phyloP scores from a whole-genome alignment of 2,113 vertebrate species.

The Myrmecophaga tridactyla region DNA sequence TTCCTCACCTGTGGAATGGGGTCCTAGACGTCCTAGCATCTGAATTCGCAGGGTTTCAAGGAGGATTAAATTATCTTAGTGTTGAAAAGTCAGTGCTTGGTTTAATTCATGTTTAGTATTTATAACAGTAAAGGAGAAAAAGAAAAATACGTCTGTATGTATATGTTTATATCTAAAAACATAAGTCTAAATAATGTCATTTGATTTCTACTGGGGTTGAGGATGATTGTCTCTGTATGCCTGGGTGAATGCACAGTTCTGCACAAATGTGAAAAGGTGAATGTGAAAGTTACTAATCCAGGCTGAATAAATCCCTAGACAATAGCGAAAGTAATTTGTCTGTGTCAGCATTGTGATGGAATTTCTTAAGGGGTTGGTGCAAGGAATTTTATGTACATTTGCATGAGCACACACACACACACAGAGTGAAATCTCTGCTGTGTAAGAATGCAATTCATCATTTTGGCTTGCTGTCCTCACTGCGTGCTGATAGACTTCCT shows the following conservation, averaged over 20 bases:
- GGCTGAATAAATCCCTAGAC: neutral
- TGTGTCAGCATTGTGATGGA: accelerated
- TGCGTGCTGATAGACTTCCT: neutral
- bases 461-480: accelerated
- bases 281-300: neutral
- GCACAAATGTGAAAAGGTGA: accelerated
- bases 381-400: neutral
- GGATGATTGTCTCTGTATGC: neutral
- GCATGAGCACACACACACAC: accelerated
- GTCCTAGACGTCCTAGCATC: accelerated
- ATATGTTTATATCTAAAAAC: neutral
- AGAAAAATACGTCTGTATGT: accelerated
- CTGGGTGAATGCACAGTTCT: neutral
- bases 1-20: neutral
- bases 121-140: no score
- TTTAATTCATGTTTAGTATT: no score
- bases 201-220: accelerated
- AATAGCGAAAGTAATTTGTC: no score
- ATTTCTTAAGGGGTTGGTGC: accelerated
- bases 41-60: neutral
- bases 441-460: accelerated
- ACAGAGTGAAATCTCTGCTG: neutral
- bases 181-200: no score
- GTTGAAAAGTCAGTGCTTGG: neutral
- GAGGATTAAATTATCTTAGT: neutral